Percentiles rank a stretch among this genome's conserved stretches.
These are phyloP conservation scores for Parazoanthus swiftii DNA, from an alignment of 92 coral and sea anemone species.

Conservation along the genomic window DNA sequence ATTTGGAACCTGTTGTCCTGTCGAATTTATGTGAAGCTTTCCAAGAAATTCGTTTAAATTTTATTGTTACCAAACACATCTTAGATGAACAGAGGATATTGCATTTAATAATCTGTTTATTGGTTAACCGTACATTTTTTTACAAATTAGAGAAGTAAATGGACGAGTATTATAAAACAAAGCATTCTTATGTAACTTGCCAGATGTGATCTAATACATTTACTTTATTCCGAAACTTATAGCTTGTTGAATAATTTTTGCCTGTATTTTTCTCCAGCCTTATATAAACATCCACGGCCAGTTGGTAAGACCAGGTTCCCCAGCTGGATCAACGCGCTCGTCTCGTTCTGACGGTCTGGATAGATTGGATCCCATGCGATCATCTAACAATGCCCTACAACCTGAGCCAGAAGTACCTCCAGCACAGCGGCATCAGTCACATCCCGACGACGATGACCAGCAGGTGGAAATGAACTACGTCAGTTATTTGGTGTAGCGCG, in stretches of 20 bases:
- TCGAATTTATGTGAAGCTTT: no score
- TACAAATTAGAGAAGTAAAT: no score
- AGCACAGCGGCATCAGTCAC: slow-evolving; percentile 61
- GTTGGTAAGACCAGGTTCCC: slow-evolving; percentile 83
- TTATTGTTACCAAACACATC: no score
- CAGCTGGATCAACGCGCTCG: slow-evolving; percentile 53
- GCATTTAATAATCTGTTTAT: no score
- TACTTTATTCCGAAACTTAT: not conserved
- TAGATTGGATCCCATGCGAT: slow-evolving; percentile 72
- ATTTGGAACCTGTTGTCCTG: no score
- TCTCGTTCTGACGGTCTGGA: slow-evolving; percentile 56
- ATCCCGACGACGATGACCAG: slow-evolving; percentile 61
- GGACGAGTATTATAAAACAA: no score
- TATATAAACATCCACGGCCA: slow-evolving; percentile 89
- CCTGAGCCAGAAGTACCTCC: slow-evolving; percentile 97
- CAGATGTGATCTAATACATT: no score
- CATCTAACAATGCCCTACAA: slow-evolving; percentile 59
- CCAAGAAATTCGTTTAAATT: no score
- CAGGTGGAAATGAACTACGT: slow-evolving; percentile 81
- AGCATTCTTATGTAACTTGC: no score
- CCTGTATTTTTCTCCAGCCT: slow-evolving; percentile 59
- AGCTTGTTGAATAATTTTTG: not conserved
- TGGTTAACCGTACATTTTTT: no score
- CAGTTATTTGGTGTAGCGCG: slow-evolving; percentile 58
- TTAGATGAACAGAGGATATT: no score